Base-by-base conservation (phyloP, 2,888 invertebrate species). In the Pecten maximus region DNA sequence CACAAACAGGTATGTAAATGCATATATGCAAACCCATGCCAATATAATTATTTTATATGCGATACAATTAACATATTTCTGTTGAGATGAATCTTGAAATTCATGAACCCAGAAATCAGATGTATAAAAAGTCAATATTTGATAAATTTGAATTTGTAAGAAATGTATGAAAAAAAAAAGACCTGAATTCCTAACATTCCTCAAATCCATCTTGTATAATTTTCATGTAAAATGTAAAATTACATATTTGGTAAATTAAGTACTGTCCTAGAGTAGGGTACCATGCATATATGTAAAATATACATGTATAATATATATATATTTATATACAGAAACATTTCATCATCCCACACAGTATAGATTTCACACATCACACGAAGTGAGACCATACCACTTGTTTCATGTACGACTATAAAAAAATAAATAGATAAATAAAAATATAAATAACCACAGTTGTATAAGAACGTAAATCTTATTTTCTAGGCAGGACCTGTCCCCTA, bases 301-400 rank as follows among this genome's bases (percentile, higher is more conserved):
- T 60, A 60, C 10, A 28, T 28, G 10, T n/a, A 60, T 28, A 60
- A 74, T 74, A 74, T 28, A 74, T 28, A 28, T 28, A 74, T 28
- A 74, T 28, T 35, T 12, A 74, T 3, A 74, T 35, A 35, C 15
- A 74, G 0, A 28, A 28, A 23, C n/a, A 54, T 54, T 54, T 23
- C 54, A 54, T 54, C 2, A 35, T 74, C 74, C 74, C 74, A 74
- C 28, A 74, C 74, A 74, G 2, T 3, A 54, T n/a, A 54, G 16
- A 74, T 74, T 23, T 35, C 74, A 74, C 74, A 74, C 74, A 28
- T 74, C 74, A 74, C 74, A 74, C 74, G 10, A 15, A 35, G 74
- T 74, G 74, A 74, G 35, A 35, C 74, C 74, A 74, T 74, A 74
- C 74, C 74, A 74, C 74, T 74, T 74, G 74, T 74, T 74, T 74